Evolutionary conservation across 2,888 invertebrate species (phyloP).

Genomic region (Carabus problematicus): DNA sequence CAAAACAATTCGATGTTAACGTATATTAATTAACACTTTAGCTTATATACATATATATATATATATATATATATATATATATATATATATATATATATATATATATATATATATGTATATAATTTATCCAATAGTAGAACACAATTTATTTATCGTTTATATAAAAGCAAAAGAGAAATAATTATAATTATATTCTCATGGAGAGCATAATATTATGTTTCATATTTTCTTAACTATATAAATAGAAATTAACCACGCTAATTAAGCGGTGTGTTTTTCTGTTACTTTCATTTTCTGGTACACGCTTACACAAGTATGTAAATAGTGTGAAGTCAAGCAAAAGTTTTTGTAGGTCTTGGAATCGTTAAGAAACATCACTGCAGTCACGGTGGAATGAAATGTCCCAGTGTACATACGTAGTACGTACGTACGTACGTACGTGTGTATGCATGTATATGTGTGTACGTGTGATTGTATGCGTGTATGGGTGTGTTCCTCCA

Average conservation of each 20-base stretch:
- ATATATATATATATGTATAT: too few relatives aligned
- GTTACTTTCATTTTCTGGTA: neutral
- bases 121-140: too few relatives aligned
- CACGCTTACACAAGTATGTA: too few relatives aligned
- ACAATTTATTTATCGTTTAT: too few relatives aligned
- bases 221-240: conserved; percentile 50
- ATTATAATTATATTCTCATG: too few relatives aligned
- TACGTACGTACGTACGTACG: neutral
- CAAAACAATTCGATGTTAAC: neutral
- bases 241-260: conserved; percentile 27
- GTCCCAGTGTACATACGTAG: too few relatives aligned
- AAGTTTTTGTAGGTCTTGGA: too few relatives aligned
- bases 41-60: conserved; percentile 32
- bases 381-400: too few relatives aligned
- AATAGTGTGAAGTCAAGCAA: too few relatives aligned
- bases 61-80: conserved; percentile 35
- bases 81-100: too few relatives aligned
- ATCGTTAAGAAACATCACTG: too few relatives aligned
- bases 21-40: conserved; percentile 7
- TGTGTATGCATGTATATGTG: conserved; percentile 9
- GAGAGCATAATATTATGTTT: conserved; percentile 42
- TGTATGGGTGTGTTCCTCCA: conserved; percentile 29
- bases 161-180: too few relatives aligned
- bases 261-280: conserved; percentile 16
- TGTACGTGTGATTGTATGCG: conserved; percentile 1